phyloP scores from a whole-genome alignment of 2,888 invertebrate species.

The Lithophane leautieri region DNA sequence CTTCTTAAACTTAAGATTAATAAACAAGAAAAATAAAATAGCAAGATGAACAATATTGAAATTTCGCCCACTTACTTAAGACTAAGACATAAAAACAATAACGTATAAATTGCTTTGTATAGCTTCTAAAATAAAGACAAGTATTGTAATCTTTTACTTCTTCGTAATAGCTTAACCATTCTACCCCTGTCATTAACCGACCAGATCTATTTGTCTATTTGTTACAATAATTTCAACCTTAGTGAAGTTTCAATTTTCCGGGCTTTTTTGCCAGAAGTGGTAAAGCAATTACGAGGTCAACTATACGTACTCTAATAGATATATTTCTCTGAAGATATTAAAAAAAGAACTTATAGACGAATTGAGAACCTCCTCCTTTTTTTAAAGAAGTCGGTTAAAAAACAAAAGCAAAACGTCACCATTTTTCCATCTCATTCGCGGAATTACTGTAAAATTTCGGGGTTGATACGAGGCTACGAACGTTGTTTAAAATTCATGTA shows the following conservation, averaged over 20 bases:
- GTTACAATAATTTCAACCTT: background rate
- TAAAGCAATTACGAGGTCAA: background rate
- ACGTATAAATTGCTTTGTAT: no score
- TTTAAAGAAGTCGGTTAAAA: no score
- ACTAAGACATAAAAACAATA: no score
- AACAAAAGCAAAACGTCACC: background rate
- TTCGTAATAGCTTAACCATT: background rate
- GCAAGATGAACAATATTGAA: no score
- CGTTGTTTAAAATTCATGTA: slow-evolving; percentile 13
- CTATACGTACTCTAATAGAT: background rate
- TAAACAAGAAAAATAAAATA: no score
- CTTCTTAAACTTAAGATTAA: no score
- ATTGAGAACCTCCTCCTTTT: no score
- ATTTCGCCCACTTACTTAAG: no score
- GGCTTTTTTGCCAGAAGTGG: background rate
- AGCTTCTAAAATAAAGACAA: no score
- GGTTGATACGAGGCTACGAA: background rate
- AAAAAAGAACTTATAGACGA: background rate
- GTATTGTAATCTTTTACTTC: background rate
- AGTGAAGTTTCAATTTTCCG: background rate
- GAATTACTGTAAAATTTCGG: background rate
- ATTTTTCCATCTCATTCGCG: background rate
- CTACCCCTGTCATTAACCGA: background rate
- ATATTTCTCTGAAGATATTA: background rate
- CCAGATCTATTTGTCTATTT: background rate